phyloP scores from a whole-genome alignment of 2,888 invertebrate species.

The Geotrupes spiniger region DNA sequence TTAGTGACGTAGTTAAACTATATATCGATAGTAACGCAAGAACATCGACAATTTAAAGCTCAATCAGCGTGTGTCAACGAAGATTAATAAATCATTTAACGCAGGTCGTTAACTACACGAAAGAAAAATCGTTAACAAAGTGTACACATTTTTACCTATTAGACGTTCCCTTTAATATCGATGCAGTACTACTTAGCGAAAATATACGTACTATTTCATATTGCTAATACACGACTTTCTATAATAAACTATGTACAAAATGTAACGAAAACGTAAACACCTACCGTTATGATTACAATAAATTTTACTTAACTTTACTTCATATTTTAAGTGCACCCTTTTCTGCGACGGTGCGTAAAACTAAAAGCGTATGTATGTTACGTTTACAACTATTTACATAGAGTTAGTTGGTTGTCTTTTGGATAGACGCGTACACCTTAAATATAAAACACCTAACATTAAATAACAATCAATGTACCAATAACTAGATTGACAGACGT shows the following conservation, averaged over 20 bases:
- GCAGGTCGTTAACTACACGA: too few relatives aligned
- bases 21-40: too few relatives aligned
- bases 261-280: not conserved
- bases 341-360: not conserved
- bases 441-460: conserved; percentile 17
- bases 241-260: conserved; percentile 42
- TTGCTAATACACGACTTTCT: conserved; percentile 54
- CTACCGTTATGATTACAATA: too few relatives aligned
- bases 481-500: conserved; percentile 43
- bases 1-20: conserved; percentile 8
- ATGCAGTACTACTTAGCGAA: conserved; percentile 24
- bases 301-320: too few relatives aligned
- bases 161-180: conserved; percentile 19
- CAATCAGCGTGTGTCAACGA: conserved; percentile 26
- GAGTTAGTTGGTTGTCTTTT: not conserved
- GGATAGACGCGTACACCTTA: not conserved
- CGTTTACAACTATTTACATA: too few relatives aligned
- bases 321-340: too few relatives aligned
- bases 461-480: conserved; percentile 22
- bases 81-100: too few relatives aligned
- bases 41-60: conserved; percentile 31
- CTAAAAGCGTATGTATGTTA: not conserved
- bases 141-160: conserved; percentile 3
- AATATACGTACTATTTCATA: conserved; percentile 41
- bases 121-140: too few relatives aligned